Conservation (phyloP, 2,113 vertebrate genomes). For the Globicephala melas region DNA sequence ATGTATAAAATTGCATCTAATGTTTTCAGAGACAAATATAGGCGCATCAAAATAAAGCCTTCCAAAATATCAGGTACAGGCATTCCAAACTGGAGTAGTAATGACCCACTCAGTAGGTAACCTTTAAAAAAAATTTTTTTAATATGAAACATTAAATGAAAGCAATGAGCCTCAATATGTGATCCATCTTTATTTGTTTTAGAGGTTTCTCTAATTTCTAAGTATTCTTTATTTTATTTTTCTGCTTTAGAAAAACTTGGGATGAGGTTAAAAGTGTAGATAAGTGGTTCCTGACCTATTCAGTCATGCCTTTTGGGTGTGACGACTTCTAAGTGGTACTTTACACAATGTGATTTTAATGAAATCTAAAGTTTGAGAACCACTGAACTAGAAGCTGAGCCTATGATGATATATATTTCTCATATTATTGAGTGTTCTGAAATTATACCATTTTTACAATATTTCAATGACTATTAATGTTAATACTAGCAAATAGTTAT, state of each 20-base stretch:
- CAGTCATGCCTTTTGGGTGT: neutral
- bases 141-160: neutral
- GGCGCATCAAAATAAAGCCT: neutral
- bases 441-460: neutral
- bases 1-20: neutral
- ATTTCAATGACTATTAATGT: neutral
- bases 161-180: neutral
- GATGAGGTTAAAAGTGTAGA: neutral
- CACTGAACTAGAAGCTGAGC: neutral
- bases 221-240: neutral
- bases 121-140: neutral
- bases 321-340: neutral
- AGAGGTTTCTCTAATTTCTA: neutral
- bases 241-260: neutral
- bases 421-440: neutral
- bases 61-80: neutral
- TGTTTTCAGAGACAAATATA: neutral
- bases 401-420: neutral
- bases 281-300: neutral
- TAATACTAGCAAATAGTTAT: neutral
- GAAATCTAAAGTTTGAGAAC: neutral
- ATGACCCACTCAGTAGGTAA: neutral
- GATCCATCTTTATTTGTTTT: neutral
- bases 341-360: neutral
- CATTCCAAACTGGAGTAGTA: neutral